Conservation (phyloP, 2,113 vertebrate species). For the Myrmophylax atrothorax region DNA sequence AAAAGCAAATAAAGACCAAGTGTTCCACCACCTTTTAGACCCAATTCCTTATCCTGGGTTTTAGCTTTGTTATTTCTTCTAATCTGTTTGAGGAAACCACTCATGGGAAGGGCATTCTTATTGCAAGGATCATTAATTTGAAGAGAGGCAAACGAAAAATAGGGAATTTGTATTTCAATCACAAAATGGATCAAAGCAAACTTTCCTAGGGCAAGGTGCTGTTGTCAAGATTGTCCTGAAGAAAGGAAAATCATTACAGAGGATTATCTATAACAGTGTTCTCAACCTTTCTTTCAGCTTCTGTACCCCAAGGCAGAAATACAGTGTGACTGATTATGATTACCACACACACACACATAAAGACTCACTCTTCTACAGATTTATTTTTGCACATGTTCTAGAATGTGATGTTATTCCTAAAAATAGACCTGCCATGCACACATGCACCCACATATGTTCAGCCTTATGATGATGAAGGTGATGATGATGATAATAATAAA, state of each 20-base stretch:
- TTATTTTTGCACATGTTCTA: not conserved
- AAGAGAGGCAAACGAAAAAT: not conserved
- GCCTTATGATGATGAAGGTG: not conserved
- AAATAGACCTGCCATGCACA: not conserved
- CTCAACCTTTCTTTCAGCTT: conserved; percentile 43
- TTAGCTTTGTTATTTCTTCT: conserved; percentile 40
- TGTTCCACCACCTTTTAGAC: not conserved
- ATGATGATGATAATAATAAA: not conserved
- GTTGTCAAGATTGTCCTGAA: conserved; percentile 56
- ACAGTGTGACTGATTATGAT: conserved; percentile 46
- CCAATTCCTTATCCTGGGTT: not conserved
- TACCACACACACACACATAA: not conserved
- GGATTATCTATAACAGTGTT: conserved; percentile 54
- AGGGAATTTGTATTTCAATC: conserved; percentile 55
- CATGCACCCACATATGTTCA: not conserved
- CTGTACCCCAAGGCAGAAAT: conserved; percentile 33
- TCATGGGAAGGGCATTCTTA: not conserved
- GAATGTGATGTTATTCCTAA: not conserved
- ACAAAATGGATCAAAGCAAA: conserved; percentile 51
- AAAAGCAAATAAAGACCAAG: conserved; percentile 34
- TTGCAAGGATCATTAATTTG: conserved; percentile 41
- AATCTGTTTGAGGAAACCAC: conserved; percentile 24
- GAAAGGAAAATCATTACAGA: conserved; percentile 65
- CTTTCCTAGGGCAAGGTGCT: conserved; percentile 46
- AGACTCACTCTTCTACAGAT: not conserved